Evolutionary conservation across 2,888 invertebrate species (phyloP).

Genomic region (Himalopsyche japonica): DNA sequence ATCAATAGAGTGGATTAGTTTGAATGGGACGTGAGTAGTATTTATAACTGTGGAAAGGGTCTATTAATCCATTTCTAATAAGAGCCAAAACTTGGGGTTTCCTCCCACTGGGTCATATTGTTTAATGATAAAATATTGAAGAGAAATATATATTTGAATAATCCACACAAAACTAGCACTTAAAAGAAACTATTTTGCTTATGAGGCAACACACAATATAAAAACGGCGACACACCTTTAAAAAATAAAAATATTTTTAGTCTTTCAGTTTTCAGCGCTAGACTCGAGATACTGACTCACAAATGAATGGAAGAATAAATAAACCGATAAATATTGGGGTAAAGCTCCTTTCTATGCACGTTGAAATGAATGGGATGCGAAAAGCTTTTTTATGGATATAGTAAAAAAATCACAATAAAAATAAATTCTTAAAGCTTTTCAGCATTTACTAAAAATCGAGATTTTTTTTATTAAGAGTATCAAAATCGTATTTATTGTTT

Average conservation of each 20-base stretch:
- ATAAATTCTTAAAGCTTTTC: background rate
- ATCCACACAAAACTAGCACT: no score
- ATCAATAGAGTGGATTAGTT: slow-evolving; percentile 23
- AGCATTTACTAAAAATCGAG: no score
- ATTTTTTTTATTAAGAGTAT: no score
- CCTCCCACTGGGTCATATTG: background rate
- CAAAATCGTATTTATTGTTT: background rate
- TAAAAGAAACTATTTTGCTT: no score
- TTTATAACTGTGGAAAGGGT: slow-evolving; percentile 1
- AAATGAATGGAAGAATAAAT: background rate
- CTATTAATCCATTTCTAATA: background rate
- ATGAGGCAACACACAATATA: background rate
- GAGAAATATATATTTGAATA: background rate
- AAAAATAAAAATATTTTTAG: background rate
- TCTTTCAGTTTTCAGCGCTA: background rate
- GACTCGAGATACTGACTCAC: background rate
- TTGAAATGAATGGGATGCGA: background rate
- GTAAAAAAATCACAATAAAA: background rate
- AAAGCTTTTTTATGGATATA: background rate
- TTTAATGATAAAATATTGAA: background rate
- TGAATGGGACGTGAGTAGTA: slow-evolving; percentile 10
- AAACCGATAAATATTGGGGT: background rate
- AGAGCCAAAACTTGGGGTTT: background rate
- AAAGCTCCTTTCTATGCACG: background rate
- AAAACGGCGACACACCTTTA: background rate